Conservation (phyloP, 2,113 vertebrate genomes). For the Takifugu flavidus region DNA sequence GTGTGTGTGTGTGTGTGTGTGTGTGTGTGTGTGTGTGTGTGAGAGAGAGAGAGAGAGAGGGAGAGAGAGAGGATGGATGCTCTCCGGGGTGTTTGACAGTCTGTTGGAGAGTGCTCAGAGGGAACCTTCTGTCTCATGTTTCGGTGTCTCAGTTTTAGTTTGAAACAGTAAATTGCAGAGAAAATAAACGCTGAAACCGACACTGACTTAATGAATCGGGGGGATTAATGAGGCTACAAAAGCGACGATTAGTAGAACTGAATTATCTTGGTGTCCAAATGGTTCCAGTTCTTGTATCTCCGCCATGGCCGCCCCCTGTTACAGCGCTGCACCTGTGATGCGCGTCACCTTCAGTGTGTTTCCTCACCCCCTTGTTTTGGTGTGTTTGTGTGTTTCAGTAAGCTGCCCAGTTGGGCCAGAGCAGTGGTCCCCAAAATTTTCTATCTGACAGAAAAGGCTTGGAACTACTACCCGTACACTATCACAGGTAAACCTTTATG, state of each 20-base stretch:
- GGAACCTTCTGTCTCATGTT: slow-evolving; percentile 15
- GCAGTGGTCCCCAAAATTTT: slow-evolving; percentile 94
- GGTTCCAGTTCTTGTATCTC: too few relatives aligned
- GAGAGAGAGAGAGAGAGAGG: too few relatives aligned
- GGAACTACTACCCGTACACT: slow-evolving; percentile 93
- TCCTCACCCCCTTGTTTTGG: slow-evolving; percentile 3
- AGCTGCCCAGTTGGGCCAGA: slow-evolving; percentile 91
- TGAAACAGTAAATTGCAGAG: too few relatives aligned
- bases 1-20: too few relatives aligned
- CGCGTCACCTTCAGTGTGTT: background rate
- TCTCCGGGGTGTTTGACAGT: slow-evolving; percentile 32
- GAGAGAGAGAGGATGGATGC: background rate
- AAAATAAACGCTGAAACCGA: too few relatives aligned
- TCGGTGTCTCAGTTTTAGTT: background rate
- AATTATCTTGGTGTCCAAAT: too few relatives aligned
- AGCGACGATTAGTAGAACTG: too few relatives aligned
- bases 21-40: too few relatives aligned
- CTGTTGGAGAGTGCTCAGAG: slow-evolving; percentile 11
- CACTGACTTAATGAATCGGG: too few relatives aligned
- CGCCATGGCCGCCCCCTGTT: too few relatives aligned
- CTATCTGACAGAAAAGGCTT: slow-evolving; percentile 93
- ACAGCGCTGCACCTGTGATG: too few relatives aligned
- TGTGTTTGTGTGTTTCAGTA: slow-evolving; percentile 75
- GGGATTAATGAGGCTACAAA: too few relatives aligned
- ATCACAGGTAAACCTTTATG: slow-evolving; percentile 54